These are phyloP conservation scores for Pseudopleuronectes americanus DNA, from an alignment of 2,797 vertebrate species.

Conservation along the genomic window DNA sequence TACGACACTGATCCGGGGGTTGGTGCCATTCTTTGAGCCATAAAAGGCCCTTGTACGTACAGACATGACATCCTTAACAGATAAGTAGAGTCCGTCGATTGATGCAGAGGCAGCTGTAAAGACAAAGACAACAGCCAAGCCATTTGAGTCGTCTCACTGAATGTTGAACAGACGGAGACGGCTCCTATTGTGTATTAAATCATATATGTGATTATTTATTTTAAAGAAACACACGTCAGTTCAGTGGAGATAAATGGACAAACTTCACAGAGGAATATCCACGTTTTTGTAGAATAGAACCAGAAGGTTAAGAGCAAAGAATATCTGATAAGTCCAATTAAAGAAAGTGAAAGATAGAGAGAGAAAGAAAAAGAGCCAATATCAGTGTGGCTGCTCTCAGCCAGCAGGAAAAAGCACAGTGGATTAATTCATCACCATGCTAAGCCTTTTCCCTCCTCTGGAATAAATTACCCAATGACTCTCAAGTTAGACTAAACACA, in stretches of 20 bases:
- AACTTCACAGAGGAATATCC: slow-evolving; percentile 6
- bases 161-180: slow-evolving; percentile 25
- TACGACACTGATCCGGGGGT: slow-evolving; percentile 7
- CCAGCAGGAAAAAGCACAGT: slow-evolving; percentile 77
- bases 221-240: slow-evolving; percentile 12
- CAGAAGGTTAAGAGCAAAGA: background rate
- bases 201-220: slow-evolving; percentile 3
- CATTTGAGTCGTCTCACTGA: slow-evolving; percentile 37
- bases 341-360: slow-evolving; percentile 31
- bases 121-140: slow-evolving; percentile 62
- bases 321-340: slow-evolving; percentile 38
- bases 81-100: slow-evolving; percentile 60
- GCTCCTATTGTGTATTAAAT: slow-evolving; percentile 35
- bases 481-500: slow-evolving; percentile 76
- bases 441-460: slow-evolving; percentile 78
- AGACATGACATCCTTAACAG: slow-evolving; percentile 61
- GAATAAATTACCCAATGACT: slow-evolving; percentile 83
- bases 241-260: background rate
- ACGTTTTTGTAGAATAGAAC: slow-evolving; percentile 1
- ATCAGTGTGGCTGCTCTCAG: slow-evolving; percentile 65
- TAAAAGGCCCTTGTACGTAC: slow-evolving; percentile 60
- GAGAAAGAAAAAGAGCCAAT: slow-evolving; percentile 52
- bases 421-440: slow-evolving; percentile 81
- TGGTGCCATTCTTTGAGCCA: slow-evolving; percentile 52
- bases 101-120: slow-evolving; percentile 66